phyloP scores from a whole-genome alignment of 2,113 vertebrate species.

The Podocnemis expansa region DNA sequence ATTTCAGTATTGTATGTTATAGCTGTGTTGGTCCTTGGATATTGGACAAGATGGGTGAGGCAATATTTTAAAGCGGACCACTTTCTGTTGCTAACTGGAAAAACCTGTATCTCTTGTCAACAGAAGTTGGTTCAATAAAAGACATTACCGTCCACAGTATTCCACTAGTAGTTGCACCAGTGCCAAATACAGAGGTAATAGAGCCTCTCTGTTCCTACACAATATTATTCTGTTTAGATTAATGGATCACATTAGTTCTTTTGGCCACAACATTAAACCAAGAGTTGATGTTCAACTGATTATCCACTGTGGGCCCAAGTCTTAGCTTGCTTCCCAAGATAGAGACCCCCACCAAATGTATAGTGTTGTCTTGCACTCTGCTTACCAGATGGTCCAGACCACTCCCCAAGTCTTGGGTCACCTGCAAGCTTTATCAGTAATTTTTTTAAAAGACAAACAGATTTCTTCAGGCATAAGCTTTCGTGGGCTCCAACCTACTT shows the following conservation, averaged over 20 bases:
- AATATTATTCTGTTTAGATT: not conserved
- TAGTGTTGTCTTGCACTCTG: not conserved
- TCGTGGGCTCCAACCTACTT: too few species aligned
- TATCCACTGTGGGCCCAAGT: not conserved
- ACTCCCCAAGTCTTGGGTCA: not conserved
- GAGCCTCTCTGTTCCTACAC: not conserved
- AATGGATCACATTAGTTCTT: not conserved
- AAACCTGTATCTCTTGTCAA: too few species aligned
- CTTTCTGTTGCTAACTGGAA: not conserved
- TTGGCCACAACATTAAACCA: not conserved
- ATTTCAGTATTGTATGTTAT: not conserved
- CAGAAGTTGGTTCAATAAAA: not conserved
- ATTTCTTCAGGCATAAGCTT: too few species aligned
- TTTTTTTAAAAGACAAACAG: too few species aligned
- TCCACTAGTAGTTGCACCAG: not conserved
- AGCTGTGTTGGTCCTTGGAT: not conserved
- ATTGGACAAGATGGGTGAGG: not conserved
- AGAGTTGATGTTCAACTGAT: not conserved
- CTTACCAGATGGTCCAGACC: not conserved
- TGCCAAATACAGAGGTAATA: not conserved
- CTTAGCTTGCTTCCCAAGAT: not conserved
- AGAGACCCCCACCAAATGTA: not conserved
- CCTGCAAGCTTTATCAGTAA: not conserved
- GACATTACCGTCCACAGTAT: not conserved
- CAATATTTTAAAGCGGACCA: not conserved